Evolutionary conservation across 2,888 invertebrate species (phyloP), one percentile per base, ranked within the genome.

Genomic region (Drosophila dives): DNA sequence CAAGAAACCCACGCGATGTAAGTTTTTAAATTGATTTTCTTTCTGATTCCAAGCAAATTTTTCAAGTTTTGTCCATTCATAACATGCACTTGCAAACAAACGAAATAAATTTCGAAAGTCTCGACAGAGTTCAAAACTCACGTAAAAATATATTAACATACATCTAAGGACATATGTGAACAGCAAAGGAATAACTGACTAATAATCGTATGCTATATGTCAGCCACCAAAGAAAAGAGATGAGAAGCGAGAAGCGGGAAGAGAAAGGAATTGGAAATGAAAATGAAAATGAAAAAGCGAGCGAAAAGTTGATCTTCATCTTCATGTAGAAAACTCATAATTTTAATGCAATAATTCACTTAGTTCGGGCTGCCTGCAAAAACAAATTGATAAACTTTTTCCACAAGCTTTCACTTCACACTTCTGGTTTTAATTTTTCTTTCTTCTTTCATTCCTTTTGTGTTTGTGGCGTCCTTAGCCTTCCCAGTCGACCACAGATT

Each of bases 361-460:
- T 77, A 85, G 73, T 70, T 74, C 62, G 65, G 74, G 69, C 63
- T 72, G 74, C 73, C 75, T 85, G 76, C 77, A 90, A 83, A 90
- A 88, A 88, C 83, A 89, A 87, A 88, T 89, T 89, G 89, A 82
- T 89, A 86, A 89, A 86, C 73, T 85, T 89, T 85, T 76, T 68
- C 67, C 63, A 72, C 72, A 71, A 79, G 76, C 84, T 84, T 83
- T 77, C 77, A 80, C 77, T 74, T 83, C 75, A 68, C 76, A 73
- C 77, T 75, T 62, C 54, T 51, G 29, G 5, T 54, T 20, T 33
- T 32, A 1, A 17, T 20, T 23, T 23, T 8, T 36, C 26, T 26
- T 17, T n/a, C 38, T 8, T 55, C 11, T 11, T 55, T 29, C n/a
- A 32, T n/a, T 29, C 1, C 29, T 11, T 48, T 45, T 42, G 45